A percentile compares a stretch with the other conserved stretches of the same genome.
Evolutionary conservation across 2,888 invertebrate species (phyloP).

Genomic region (Stratiomys singularior): DNA sequence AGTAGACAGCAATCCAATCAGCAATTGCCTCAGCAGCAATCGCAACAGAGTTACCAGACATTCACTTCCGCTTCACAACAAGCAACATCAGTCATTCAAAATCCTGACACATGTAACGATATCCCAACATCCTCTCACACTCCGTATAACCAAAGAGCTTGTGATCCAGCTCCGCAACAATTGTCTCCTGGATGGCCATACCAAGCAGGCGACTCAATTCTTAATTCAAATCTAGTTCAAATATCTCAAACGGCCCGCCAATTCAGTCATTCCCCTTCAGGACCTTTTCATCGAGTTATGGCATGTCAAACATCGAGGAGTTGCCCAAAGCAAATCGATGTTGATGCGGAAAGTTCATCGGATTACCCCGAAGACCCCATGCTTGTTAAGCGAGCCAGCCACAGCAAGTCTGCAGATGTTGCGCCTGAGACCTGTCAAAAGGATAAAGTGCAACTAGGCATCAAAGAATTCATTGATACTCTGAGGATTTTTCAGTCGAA

Average conservation of each 20-base stretch:
- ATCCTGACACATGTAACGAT: background rate
- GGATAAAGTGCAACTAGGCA: conserved; percentile 3
- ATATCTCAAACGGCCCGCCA: background rate
- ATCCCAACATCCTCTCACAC: conserved; percentile 3
- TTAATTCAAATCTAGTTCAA: background rate
- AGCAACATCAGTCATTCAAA: background rate
- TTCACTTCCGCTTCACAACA: background rate
- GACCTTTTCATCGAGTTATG: background rate
- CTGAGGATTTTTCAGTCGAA: conserved; percentile 29
- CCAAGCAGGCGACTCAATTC: background rate
- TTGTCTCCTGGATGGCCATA: background rate
- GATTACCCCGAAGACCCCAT: background rate
- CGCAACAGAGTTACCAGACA: background rate
- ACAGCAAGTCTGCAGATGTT: conserved; percentile 14
- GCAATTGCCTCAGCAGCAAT: background rate
- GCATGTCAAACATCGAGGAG: conserved; percentile 13
- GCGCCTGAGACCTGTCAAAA: background rate
- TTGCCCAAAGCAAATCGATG: conserved; percentile 5
- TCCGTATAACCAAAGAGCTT: background rate
- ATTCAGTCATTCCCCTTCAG: conserved; percentile 16
- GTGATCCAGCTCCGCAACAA: background rate
- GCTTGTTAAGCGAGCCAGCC: background rate
- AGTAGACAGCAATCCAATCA: background rate
- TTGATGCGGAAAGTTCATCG: background rate
- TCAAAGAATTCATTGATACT: conserved; percentile 25